Evolutionary conservation across 2,888 invertebrate genomes (phyloP), one percentile per base, ranked within the genome.

Genomic region (Troilus luridus): DNA sequence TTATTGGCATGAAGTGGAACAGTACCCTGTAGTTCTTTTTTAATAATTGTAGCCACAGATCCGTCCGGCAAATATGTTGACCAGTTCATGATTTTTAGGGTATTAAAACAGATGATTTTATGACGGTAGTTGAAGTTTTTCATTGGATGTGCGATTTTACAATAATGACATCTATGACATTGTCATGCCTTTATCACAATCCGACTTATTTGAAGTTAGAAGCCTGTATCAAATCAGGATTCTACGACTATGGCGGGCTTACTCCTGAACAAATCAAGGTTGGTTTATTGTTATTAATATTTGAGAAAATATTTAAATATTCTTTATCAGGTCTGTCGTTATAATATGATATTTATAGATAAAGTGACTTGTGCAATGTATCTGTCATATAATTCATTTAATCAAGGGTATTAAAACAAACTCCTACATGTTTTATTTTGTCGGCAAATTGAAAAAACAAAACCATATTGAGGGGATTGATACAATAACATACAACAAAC

Each of bases 121-220:
- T 77, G 72, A 77, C 72, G 17, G 72, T 85, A 11, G 56, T 85
- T 6, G 85, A 85, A n/a, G 85, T 58, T 85, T 58, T 85, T n/a
- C 85, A 85, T 12, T 85, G 85, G 85, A 54, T 85, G 54, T 58
- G 54, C 21, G 56, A 56, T n/a, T 85, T 85, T 58, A 56, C 85
- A 85, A 85, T 58, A 56, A 58, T 85, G 54, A n/a, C 21, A 7
- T 54, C 56, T 10, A 85, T 85, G 85, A 58, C n/a, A 41, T n/a
- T 58, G 56, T 41, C 54, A 12, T 85, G 56, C 21, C 54, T 85
- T 11, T 54, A 56, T 58, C n/a, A 85, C 12, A 85, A 58, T 56
- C n/a, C 56, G 56, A 54, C 6, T 12, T 8, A 56, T n/a, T 14
- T 56, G 8, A 85, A 58, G n/a, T 56, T 85, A 56, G 85, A 85